Base-by-base conservation (phyloP, 1,140 invertebrate species). In the Pseudomyrmex gracilis region DNA sequence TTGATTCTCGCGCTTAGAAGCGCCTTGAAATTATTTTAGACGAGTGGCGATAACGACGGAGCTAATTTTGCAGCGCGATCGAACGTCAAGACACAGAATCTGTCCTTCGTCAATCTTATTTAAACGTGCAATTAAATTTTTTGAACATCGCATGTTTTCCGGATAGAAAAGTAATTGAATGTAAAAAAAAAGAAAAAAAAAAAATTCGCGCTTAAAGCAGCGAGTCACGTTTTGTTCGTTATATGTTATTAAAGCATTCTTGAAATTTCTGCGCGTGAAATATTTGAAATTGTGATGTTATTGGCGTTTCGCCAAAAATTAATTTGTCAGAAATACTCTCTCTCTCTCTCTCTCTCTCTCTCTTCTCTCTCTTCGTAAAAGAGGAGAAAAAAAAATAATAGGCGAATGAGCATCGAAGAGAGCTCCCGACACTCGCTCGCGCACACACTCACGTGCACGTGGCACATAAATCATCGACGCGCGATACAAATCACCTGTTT, bases 401-500 rank as follows among this genome's bases (percentile, higher is more conserved):
- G 45, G 24, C 10, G 22, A 34, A 76, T 20, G 47, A 53, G 58
- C 17, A 49, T 17, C 43, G 73, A 64, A 34, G n/a, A 76, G 47
- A 76, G 22, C n/a, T 63, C 45, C 10, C 8, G 64, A 76, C 8
- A 12, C 45, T 76, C 24, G 9, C 45, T 74, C 58, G 34, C 0
- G 7, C 34, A 34, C 34, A 34, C 34, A 34, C 34, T 7, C 34
- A 34, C 34, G 58, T 63, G 73, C 45, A 34, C 12, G 58, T 51
- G 7, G 15, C 2, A 34, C 22, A 64, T 76, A 76, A 76, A 76
- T 74, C 73, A 74, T 49, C n/a, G 15, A 34, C 58, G 22, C 45
- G 58, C 49, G 58, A 76, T 76, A 76, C 73, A 76, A 76, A 64
- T 76, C 73, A 64, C 60, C 22, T 76, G 24, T 76, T 76, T 76